Base-by-base conservation (phyloP, 1,140 invertebrate genomes). In the Harpegnathos saltator region DNA sequence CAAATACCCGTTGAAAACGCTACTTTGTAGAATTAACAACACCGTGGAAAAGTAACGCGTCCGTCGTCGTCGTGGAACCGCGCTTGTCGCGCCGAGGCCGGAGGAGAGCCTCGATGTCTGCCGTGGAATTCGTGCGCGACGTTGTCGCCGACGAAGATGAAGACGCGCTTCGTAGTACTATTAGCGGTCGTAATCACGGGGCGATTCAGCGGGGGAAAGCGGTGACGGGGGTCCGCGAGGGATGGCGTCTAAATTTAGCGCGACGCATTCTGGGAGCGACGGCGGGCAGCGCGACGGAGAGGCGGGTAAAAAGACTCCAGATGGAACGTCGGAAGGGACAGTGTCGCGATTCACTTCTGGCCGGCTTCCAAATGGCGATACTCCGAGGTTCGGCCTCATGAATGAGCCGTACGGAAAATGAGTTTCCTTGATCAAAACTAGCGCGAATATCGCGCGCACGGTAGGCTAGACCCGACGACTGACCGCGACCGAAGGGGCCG, bases 271-370 rank as follows among this genome's bases (percentile, higher is more conserved):
- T 86, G 83, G 50, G 75, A 75, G 72, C 61, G 59, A 29, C 44
- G 74, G 71, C 58, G 52, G 48, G 65, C 63, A 22, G 72, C 82
- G 29, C 24, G 50, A 44, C 33, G 22, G 68, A 44, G 38, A 44
- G 44, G 63, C 58, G 38, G 54, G 29, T 50, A 15, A 50, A 68
- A 69, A 69, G 85, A 26, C 48, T 87, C 75, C 86, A 87, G 74
- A 84, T 88, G 82, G 82, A 74, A 87, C 85, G 69, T 75, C 82
- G 38, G 59, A 84, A 81, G 75, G 86, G 77, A 84, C 74, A 82
- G 83, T 83, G 85, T 87, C 89, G 87, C 89, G 84, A 90, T 91
- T 90, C 83, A 65, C 68, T 80, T 73, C 80, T 90, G 91, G 90
- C 84, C 44, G 33, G 9, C n/a, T 68, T 85, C 89, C 89, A 90